Percentiles rank a stretch among this genome's conserved stretches.
Evolutionary conservation across 2,888 invertebrate genomes (phyloP).

Genomic region (Schrankia costaestrigalis): DNA sequence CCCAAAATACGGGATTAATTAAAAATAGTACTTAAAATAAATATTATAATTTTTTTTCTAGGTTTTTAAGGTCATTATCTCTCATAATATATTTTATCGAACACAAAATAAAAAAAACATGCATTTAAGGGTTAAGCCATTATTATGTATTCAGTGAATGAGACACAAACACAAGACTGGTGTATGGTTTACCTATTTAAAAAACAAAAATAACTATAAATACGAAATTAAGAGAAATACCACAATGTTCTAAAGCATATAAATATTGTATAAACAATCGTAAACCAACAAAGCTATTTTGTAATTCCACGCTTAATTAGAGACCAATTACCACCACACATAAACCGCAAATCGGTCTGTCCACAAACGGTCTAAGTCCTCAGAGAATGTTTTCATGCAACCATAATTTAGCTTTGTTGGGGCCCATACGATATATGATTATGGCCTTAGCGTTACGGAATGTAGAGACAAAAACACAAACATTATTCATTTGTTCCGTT

Average conservation of each 20-base stretch:
- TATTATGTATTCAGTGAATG: no score
- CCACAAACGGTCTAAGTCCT: constrained; percentile 1
- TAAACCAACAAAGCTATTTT: not conserved
- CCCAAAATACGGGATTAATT: no score
- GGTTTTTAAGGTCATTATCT: no score
- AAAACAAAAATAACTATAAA: no score
- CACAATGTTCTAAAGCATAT: no score
- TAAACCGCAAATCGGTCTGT: constrained; percentile 5
- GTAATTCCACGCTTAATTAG: constrained; percentile 7
- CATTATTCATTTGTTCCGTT: constrained; percentile 40
- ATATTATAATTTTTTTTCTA: no score
- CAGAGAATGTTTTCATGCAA: constrained; percentile 18
- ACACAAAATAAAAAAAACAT: no score
- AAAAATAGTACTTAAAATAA: no score
- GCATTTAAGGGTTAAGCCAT: no score
- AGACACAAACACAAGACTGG: no score
- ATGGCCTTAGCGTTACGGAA: constrained; percentile 21
- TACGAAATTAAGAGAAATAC: not conserved
- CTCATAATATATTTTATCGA: no score
- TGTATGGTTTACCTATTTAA: no score
- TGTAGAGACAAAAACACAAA: constrained; percentile 21
- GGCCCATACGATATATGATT: constrained; percentile 28
- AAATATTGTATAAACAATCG: not conserved
- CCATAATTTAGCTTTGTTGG: constrained; percentile 24
- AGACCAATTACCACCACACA: constrained; percentile 4